These are phyloP conservation scores for Coccyzus lansbergi DNA, from an alignment of 2,797 vertebrate genomes.

Conservation along the genomic window DNA sequence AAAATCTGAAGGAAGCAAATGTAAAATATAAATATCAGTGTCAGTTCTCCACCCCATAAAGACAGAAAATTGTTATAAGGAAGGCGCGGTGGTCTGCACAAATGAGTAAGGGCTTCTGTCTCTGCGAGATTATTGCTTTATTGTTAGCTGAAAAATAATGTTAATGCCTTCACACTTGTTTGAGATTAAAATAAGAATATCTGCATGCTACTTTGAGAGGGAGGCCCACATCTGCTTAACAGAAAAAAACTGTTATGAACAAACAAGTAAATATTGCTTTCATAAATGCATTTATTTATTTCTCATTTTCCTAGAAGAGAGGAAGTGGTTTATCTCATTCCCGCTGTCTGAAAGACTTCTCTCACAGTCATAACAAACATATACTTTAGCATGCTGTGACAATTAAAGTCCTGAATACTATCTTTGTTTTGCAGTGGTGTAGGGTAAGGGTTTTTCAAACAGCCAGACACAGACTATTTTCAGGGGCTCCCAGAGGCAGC, in stretches of 20 bases:
- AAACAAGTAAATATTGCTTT: not conserved
- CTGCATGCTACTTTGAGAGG: not conserved
- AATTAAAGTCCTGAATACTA: constrained; percentile 2
- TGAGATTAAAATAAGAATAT: not conserved
- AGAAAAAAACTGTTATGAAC: not conserved
- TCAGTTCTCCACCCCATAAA: not conserved
- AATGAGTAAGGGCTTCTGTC: not conserved
- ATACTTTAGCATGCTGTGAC: not conserved
- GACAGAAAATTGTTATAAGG: not conserved
- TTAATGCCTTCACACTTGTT: not conserved
- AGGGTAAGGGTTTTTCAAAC: not conserved
- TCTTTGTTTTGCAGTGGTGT: not conserved
- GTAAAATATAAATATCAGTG: not conserved
- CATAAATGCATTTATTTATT: not conserved
- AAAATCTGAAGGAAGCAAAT: not conserved
- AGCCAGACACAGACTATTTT: not conserved
- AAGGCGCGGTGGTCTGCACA: not conserved
- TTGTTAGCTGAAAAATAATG: not conserved
- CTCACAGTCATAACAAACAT: not conserved
- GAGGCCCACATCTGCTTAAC: not conserved
- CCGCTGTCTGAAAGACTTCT: not conserved
- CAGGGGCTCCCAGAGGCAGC: not conserved
- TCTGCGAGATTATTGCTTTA: not conserved
- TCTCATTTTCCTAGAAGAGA: constrained; percentile 22
- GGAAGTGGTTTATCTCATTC: constrained; percentile 42